phyloP scores from a whole-genome alignment of 2,888 invertebrate species.

The Allygus modestus region DNA sequence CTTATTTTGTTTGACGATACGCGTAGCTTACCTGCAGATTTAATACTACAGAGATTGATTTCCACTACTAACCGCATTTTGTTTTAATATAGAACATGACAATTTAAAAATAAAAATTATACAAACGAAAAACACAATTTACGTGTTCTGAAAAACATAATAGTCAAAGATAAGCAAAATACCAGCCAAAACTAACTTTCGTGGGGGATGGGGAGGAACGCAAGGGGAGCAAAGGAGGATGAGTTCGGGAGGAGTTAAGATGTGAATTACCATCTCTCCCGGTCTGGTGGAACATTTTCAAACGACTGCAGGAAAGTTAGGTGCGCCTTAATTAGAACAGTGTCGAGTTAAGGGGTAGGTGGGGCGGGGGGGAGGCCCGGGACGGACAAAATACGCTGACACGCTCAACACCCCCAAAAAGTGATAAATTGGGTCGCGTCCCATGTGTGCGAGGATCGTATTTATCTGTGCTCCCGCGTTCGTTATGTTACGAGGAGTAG shows the following conservation, averaged over 20 bases:
- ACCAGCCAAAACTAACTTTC: too few relatives aligned
- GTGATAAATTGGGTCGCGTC: conserved; percentile 61
- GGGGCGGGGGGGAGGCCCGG: conserved; percentile 48
- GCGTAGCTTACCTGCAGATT: too few relatives aligned
- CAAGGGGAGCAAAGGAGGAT: conserved; percentile 11
- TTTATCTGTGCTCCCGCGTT: not conserved
- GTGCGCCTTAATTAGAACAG: conserved; percentile 63
- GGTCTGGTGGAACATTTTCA: conserved; percentile 32
- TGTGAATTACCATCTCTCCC: conserved; percentile 49
- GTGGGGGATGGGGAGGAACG: conserved; percentile 25
- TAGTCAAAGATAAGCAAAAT: too few relatives aligned
- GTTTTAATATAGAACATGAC: too few relatives aligned
- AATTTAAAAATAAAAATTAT: too few relatives aligned
- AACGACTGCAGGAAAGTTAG: conserved; percentile 54
- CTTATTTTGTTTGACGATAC: too few relatives aligned
- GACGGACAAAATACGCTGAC: conserved; percentile 63
- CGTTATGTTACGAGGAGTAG: not conserved
- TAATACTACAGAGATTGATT: too few relatives aligned
- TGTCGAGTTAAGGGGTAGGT: conserved; percentile 54
- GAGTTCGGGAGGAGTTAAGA: not conserved
- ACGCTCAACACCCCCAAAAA: conserved; percentile 62
- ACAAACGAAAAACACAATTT: too few relatives aligned
- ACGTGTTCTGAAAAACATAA: too few relatives aligned
- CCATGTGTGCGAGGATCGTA: conserved; percentile 41
- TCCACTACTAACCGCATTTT: too few relatives aligned